Conservation (phyloP, 2,888 invertebrate genomes). For the Digitonthophagus gazella region DNA sequence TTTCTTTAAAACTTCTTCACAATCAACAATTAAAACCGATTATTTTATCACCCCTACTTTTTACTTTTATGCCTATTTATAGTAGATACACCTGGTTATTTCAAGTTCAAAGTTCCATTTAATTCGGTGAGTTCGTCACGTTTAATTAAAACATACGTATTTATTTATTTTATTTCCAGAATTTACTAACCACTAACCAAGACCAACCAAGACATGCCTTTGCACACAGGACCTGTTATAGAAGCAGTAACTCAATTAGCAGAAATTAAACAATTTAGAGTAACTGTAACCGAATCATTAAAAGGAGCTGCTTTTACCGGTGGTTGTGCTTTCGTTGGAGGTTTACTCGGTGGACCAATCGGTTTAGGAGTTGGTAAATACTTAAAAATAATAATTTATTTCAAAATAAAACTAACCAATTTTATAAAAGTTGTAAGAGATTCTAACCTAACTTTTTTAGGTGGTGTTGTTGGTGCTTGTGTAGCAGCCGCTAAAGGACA, state of each 20-base stretch:
- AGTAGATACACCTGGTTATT: no score
- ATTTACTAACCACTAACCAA: no score
- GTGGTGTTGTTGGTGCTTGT: conserved; percentile 44
- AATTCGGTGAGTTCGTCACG: no score
- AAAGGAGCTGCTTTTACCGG: conserved; percentile 46
- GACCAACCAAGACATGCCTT: background rate
- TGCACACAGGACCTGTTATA: background rate
- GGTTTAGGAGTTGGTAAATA: conserved; percentile 47
- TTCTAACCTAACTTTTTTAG: conserved; percentile 33
- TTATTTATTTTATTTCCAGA: no score
- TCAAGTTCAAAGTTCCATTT: no score
- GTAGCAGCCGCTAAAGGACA: conserved; percentile 37
- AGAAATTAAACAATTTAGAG: conserved; percentile 43
- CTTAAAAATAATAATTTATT: conserved; percentile 1
- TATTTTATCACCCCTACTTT: no score
- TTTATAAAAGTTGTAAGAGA: no score
- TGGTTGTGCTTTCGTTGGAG: conserved; percentile 44
- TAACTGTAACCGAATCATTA: conserved; percentile 42
- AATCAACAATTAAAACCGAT: no score
- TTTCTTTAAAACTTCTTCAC: no score
- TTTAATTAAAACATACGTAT: no score
- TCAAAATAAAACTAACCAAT: background rate
- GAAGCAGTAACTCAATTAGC: conserved; percentile 35
- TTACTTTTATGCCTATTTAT: no score
- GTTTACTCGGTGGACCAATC: conserved; percentile 46